Evolutionary conservation across 2,888 invertebrate genomes (phyloP).

Genomic region (Busseola fusca): DNA sequence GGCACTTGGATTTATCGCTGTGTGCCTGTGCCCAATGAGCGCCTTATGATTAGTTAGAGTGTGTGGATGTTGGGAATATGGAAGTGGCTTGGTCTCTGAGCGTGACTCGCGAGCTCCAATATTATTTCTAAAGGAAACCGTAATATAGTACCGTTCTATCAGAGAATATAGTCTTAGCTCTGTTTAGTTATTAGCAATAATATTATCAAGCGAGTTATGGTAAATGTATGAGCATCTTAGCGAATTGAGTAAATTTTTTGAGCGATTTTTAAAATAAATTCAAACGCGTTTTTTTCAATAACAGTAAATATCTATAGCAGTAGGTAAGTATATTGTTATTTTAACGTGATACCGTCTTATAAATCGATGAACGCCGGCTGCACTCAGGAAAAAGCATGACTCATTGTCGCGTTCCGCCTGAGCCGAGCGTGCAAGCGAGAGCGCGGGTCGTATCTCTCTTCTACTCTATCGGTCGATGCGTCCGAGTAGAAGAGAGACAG

Average conservation of each 20-base stretch:
- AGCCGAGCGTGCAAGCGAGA: no score
- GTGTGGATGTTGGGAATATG: conserved; percentile 23
- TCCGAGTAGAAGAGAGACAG: no score
- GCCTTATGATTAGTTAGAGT: conserved; percentile 72
- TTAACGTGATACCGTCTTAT: no score
- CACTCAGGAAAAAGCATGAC: no score
- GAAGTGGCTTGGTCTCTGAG: conserved; percentile 34
- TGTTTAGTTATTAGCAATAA: background rate
- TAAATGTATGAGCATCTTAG: background rate
- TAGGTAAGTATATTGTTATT: background rate
- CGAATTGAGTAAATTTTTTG: background rate
- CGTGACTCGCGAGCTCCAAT: background rate
- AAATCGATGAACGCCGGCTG: no score
- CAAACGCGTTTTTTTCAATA: background rate
- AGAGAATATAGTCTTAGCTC: background rate
- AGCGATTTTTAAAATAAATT: background rate
- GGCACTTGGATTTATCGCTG: conserved; percentile 72
- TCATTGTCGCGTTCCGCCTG: no score
- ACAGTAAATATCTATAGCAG: background rate
- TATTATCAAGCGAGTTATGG: background rate
- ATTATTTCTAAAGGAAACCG: background rate
- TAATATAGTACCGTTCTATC: background rate
- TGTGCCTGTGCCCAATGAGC: conserved; percentile 69
- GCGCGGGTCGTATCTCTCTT: no score
- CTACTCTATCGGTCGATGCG: no score